A percentile compares a stretch with the other conserved stretches of the same genome.
Evolutionary conservation across 2,113 vertebrate genomes (phyloP).

Genomic region (Prolemur simus): DNA sequence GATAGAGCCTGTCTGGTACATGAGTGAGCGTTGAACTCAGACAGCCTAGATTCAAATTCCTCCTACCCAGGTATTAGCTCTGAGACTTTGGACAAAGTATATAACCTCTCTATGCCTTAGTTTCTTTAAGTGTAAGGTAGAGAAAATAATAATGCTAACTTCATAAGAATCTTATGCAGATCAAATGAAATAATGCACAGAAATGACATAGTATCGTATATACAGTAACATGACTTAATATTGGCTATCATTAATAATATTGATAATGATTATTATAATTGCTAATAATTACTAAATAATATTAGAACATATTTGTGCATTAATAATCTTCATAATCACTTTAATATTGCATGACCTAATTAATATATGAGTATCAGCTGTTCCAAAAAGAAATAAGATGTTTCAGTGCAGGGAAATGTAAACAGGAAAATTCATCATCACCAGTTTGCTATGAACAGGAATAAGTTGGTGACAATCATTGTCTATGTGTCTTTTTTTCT

Average conservation of each 20-base stretch:
- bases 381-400: conserved; percentile 12
- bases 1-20: background rate
- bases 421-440: conserved; percentile 37
- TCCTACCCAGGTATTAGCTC: background rate
- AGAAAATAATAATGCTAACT: background rate
- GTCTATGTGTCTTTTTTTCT: background rate
- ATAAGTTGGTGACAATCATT: conserved; percentile 35
- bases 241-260: background rate
- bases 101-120: background rate
- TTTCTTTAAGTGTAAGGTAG: background rate
- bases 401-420: background rate
- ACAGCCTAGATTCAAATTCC: background rate
- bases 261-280: background rate
- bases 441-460: background rate
- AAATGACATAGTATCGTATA: background rate
- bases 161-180: background rate
- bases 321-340: conserved; percentile 42
- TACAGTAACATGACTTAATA: background rate
- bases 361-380: background rate
- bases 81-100: background rate
- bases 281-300: background rate
- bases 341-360: background rate
- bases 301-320: conserved; percentile 12
- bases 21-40: background rate
- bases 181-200: background rate